A percentile compares a stretch with the other conserved stretches of the same genome.
Conservation (phyloP, 2,113 vertebrate species). For the Spermophilus dauricus region DNA sequence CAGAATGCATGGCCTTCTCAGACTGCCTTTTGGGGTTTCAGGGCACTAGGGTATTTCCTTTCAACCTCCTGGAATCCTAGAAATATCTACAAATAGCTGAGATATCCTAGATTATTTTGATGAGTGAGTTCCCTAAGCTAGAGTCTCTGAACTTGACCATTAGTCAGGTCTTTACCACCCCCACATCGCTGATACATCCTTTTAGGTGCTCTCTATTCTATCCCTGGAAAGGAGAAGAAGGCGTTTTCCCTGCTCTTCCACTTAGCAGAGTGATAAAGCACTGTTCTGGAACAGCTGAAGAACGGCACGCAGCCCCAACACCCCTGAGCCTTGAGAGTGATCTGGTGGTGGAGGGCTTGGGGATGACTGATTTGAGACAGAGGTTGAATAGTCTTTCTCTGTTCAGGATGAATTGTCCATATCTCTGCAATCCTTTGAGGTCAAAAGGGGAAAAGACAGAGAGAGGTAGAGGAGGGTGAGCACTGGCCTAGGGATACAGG, state of each 20-base stretch:
- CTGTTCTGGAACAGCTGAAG: background rate
- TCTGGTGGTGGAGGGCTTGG: background rate
- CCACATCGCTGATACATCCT: background rate
- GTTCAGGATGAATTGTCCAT: background rate
- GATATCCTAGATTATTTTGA: background rate
- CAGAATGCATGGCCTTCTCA: background rate
- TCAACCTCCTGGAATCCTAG: background rate
- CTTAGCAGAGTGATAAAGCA: background rate
- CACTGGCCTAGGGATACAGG: background rate
- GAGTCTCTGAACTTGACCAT: background rate
- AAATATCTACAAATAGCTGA: conserved; percentile 13
- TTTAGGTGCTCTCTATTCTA: background rate
- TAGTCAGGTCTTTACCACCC: background rate
- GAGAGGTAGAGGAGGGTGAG: background rate
- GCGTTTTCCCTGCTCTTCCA: background rate
- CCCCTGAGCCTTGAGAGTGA: background rate
- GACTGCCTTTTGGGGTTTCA: background rate
- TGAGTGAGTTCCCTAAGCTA: background rate
- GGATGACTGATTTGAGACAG: background rate
- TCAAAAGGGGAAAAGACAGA: background rate
- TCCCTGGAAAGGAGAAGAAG: background rate
- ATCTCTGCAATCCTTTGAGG: background rate
- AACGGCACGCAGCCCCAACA: fast-evolving
- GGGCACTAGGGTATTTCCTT: background rate
- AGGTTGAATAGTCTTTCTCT: background rate